Percentiles rank a stretch among this genome's conserved stretches.
Conservation (phyloP, 2,888 invertebrate species). For the Erebia palarica region DNA sequence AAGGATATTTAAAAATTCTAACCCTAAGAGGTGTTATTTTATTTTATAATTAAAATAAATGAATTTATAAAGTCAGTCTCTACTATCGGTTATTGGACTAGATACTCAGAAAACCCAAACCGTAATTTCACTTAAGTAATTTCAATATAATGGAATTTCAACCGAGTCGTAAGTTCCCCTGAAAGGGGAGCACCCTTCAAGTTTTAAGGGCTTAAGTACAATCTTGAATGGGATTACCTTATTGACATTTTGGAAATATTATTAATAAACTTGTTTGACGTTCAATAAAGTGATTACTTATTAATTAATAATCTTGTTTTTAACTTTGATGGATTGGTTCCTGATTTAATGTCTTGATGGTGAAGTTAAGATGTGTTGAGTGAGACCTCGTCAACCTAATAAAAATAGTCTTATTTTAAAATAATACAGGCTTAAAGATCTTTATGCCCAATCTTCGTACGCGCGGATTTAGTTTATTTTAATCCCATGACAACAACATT, state of each 20-base stretch:
- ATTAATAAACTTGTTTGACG: slow-evolving; percentile 26
- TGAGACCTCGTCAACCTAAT: too few relatives aligned
- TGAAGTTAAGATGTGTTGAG: neutral
- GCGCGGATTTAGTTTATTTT: too few relatives aligned
- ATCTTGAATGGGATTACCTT: slow-evolving; percentile 43
- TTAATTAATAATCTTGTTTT: slow-evolving; percentile 11
- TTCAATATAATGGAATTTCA: slow-evolving; percentile 45
- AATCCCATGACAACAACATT: too few relatives aligned
- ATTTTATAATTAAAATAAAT: neutral
- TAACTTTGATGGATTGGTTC: neutral
- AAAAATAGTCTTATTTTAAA: too few relatives aligned
- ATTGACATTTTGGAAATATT: slow-evolving; percentile 39
- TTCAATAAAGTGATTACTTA: slow-evolving; percentile 9
- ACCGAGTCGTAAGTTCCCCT: slow-evolving; percentile 41
- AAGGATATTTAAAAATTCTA: too few relatives aligned
- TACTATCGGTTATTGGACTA: slow-evolving; percentile 38
- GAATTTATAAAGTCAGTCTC: slow-evolving; percentile 29
- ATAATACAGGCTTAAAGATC: neutral
- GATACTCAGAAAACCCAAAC: slow-evolving; percentile 40
- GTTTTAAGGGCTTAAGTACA: slow-evolving; percentile 44
- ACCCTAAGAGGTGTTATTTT: too few relatives aligned
- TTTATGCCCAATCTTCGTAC: too few relatives aligned
- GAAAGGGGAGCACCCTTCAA: slow-evolving; percentile 42
- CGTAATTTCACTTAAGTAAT: slow-evolving; percentile 44
- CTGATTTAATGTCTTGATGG: neutral